Evolutionary conservation across 2,888 invertebrate species (phyloP), one percentile per base, ranked within the genome.

Genomic region (Lissonota sp.): DNA sequence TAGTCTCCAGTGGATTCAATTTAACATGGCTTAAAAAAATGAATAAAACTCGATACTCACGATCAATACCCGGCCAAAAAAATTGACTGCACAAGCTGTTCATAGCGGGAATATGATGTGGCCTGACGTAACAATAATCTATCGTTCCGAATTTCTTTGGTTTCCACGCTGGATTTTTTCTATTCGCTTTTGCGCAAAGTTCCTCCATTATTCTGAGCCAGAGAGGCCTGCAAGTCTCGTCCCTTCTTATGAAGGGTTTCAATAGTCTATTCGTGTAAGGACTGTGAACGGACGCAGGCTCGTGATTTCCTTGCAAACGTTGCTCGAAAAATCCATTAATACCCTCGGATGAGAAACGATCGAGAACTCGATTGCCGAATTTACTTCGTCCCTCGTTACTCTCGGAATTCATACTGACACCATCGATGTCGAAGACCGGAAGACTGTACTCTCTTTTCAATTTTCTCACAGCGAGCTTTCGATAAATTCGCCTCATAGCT

Each of bases 11-110:
- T n/a, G n/a, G n/a, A n/a, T n/a, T n/a, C n/a, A n/a, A n/a, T n/a
- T n/a, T n/a, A n/a, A n/a, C n/a, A n/a, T n/a, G n/a, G n/a, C n/a
- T n/a, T n/a, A n/a, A n/a, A n/a, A n/a, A 6, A 53, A 8, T 14
- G 0, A 40, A 42, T 57, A 60, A 40, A n/a, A 44, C 26, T 53
- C 69, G 26, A 26, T 83, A 93, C 96, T 95, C 93, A 98, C 98
- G 93, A 92, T 98, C 98, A 82, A 98, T 96, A 62, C 98, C 98
- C 1, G 98, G 97, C 98, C 98, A 98, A 93, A 98, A 98, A 92
- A 95, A 96, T 88, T 96, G 95, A 83, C 96, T 95, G 83, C 97
- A 96, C 12, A 98, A 93, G 76, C 95, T 95, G 92, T 98, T 98
- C 83, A 98, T 95, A 0, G 97, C 96, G 0, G 97, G 96, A 84